These are phyloP conservation scores for Nephila pilipes DNA, from an alignment of 1,140 invertebrate species.

Conservation along the genomic window DNA sequence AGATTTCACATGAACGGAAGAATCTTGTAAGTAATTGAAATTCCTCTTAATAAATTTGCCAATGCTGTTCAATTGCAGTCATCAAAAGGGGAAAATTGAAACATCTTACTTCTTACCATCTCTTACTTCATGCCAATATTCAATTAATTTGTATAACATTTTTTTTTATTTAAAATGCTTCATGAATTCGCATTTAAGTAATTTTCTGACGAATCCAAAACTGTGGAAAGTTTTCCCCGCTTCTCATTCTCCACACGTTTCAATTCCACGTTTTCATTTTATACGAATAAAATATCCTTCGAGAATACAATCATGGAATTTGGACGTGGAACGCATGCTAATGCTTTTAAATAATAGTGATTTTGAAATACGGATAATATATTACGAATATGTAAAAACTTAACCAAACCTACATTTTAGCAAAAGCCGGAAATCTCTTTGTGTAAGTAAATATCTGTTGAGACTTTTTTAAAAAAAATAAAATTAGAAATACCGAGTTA, in stretches of 20 bases:
- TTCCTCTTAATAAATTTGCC: no score
- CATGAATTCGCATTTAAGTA: background rate
- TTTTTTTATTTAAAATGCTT: background rate
- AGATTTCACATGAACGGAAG: no score
- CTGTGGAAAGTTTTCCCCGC: background rate
- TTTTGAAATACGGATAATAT: background rate
- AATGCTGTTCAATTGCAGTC: no score
- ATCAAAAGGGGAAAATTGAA: no score
- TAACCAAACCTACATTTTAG: background rate
- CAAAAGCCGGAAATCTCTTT: background rate
- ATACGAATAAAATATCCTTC: background rate
- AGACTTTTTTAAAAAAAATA: no score
- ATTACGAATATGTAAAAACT: background rate
- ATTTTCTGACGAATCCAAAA: background rate
- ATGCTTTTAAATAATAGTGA: background rate
- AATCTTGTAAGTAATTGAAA: no score
- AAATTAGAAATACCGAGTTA: no score
- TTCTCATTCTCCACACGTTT: background rate
- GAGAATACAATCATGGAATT: conserved; percentile 6
- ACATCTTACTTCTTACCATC: background rate
- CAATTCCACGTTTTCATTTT: conserved; percentile 25
- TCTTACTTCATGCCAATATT: background rate
- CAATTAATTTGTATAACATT: background rate
- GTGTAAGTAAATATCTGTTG: no score
- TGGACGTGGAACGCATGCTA: conserved; percentile 1